Percentiles rank a stretch among this genome's conserved stretches.
Conservation (phyloP, 2,888 invertebrate species). For the Sarcophaga carnaria region DNA sequence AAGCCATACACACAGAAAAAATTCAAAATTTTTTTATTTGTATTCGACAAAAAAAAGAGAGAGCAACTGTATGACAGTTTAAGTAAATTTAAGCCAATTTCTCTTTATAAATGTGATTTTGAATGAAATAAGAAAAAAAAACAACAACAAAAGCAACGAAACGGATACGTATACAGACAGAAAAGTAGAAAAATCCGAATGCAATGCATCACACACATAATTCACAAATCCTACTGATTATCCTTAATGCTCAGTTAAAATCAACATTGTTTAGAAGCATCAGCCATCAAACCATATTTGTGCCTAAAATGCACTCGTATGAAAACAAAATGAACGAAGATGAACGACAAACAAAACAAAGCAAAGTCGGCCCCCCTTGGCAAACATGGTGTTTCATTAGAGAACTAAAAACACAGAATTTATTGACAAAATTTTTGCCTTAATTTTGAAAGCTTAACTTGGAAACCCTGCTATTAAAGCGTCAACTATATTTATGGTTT, state of each 20-base stretch:
- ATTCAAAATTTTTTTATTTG: no score
- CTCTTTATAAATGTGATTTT: no score
- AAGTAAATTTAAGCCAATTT: constrained; percentile 3
- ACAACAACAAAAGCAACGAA: not conserved
- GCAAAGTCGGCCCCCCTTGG: no score
- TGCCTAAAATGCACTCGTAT: not conserved
- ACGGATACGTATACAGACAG: not conserved
- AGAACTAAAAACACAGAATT: no score
- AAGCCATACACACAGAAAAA: no score
- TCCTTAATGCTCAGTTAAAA: constrained; percentile 11
- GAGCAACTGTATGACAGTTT: not conserved
- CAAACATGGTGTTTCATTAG: no score
- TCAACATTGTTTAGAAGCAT: not conserved
- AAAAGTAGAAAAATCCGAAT: constrained; percentile 8
- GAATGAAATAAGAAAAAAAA: not conserved
- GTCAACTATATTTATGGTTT: not conserved
- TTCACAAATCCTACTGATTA: constrained; percentile 13
- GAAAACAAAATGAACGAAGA: not conserved
- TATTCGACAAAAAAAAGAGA: no score
- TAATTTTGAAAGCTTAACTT: no score
- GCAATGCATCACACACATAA: constrained; percentile 17
- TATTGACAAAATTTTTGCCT: no score
- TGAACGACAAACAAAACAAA: not conserved
- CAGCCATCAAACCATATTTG: constrained; percentile 19
- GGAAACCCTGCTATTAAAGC: no score